Evolutionary conservation across 2,888 invertebrate genomes (phyloP), one percentile per base, ranked within the genome.

Genomic region (Flexamia atlantica): DNA sequence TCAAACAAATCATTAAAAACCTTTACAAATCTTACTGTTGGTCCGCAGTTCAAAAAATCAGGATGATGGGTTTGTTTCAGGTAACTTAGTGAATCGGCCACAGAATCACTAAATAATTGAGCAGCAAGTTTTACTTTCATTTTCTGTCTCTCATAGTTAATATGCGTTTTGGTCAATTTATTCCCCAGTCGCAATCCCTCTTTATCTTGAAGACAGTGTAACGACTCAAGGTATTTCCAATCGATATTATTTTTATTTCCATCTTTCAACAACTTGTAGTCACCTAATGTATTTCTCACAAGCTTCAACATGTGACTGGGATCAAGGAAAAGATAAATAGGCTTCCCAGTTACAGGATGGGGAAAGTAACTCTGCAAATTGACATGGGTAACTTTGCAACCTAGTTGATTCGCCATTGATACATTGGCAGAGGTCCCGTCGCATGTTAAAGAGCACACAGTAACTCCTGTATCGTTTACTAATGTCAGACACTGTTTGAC

Each of bases 301-400:
- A 88, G 50, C 84, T 88, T 88, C 0, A 88, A n/a, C 88, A 88
- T 88, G 74, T 88, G 87, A 80, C 87, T 86, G 10, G 87, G 85
- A 81, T 84, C 84, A 23, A 81, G 60, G 85, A 82, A 30, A 83
- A 81, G 32, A 79, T 79, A 23, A 14, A 79, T 42, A 12, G 23
- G 7, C n/a, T 79, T 14, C 5, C 28, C 20, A 23, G 79, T 79
- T 28, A 17, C 10, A 28, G 79, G 50, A 53, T 79, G 46, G 12
- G 50, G 50, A 50, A 79, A 79, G 7, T 9, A 68, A 12, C 5
- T 30, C 5, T n/a, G n/a, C 4, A 32, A 4, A 68, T 68, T 30
- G 5, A 5, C 17, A 14, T 1, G 3, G 2, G 3, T 42, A 20
- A 74, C 12, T 14, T 60, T 32, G 40, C 81, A 81, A 17, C 60